A percentile compares a stretch with the other conserved stretches of the same genome.
Evolutionary conservation across 2,888 invertebrate genomes (phyloP).

Genomic region (Clostera curtula): DNA sequence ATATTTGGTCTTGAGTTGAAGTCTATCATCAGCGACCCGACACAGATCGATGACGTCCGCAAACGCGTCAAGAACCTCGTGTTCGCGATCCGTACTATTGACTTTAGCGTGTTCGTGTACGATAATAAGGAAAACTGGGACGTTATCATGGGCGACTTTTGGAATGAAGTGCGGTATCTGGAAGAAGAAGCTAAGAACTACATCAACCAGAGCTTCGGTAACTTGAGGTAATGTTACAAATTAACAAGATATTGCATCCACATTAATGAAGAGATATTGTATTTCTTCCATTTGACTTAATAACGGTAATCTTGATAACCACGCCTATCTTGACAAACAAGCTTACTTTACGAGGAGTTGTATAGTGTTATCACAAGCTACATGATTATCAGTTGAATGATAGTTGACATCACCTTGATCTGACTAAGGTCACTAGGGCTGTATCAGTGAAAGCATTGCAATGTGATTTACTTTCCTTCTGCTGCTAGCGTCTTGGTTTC

Average conservation of each 20-base stretch:
- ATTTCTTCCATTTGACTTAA: too few species aligned
- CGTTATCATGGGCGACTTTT: slow-evolving; percentile 84
- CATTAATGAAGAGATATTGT: too few species aligned
- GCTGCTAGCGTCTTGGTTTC: too few species aligned
- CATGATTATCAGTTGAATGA: too few species aligned
- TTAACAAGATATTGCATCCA: background rate
- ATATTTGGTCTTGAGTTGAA: slow-evolving; percentile 92
- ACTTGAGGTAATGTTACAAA: slow-evolving; percentile 70
- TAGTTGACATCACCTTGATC: too few species aligned
- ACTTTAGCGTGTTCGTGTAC: slow-evolving; percentile 88
- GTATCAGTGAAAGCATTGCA: too few species aligned
- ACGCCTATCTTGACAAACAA: too few species aligned
- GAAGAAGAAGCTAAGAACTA: slow-evolving; percentile 89
- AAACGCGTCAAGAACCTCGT: slow-evolving; percentile 86
- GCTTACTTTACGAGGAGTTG: too few species aligned
- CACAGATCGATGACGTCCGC: slow-evolving; percentile 88
- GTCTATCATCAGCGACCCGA: slow-evolving; percentile 89
- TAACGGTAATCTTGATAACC: too few species aligned
- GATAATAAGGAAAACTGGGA: slow-evolving; percentile 91
- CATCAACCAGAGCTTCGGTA: slow-evolving; percentile 89
- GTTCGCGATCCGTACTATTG: slow-evolving; percentile 82
- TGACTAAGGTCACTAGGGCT: too few species aligned
- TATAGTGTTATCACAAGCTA: too few species aligned
- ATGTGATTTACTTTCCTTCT: too few species aligned
- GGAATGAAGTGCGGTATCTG: slow-evolving; percentile 81